Base-by-base conservation (phyloP, 2,797 vertebrate species). In the Aeoliscus strigatus region DNA sequence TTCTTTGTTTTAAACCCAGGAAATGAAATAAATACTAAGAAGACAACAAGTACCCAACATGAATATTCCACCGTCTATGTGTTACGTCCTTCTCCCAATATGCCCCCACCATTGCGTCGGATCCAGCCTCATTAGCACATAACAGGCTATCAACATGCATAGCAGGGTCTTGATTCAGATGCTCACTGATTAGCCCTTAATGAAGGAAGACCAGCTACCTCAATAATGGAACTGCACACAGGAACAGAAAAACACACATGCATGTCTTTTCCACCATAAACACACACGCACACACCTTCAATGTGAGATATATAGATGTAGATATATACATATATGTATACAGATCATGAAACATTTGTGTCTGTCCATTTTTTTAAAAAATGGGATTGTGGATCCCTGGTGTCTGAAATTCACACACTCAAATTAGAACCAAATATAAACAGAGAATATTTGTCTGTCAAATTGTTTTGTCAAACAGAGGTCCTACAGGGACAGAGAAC, bases 121-220 rank as follows among this genome's bases (percentile, higher is more conserved):
- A 75, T 86, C 77, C 81, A 84, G 80, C 74, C 80, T 88, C 88
- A 91, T 93, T 92, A 93, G 67, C 77, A 70, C 87, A 83, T 93
- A 93, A 93, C 79, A 77, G 87, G 80, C 75, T 85, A 91, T 93
- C 87, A 78, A 91, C 88, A 94, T 93, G 89, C 93, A 86, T 81
- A 46, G 81, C 87, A 77, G 77, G 62, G 37, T 79, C 86, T 86
- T 90, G 83, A 92, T 93, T 92, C 91, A 86, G 75, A 88, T 75
- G 79, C 84, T 89, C 80, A 88, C 84, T 87, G 79, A 84, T 90
- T 90, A 90, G 85, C 61, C 79, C 70, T 70, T 86, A 86, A 88
- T 86, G 54, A 79, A 82, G 68, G 71, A 58, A 87, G 72, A 87
- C 54, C 35, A 6, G 51, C 55, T 51, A 70, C 68, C 69, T 67